phyloP scores from a whole-genome alignment of 2,888 invertebrate species.

The Polymixis lichenea region DNA sequence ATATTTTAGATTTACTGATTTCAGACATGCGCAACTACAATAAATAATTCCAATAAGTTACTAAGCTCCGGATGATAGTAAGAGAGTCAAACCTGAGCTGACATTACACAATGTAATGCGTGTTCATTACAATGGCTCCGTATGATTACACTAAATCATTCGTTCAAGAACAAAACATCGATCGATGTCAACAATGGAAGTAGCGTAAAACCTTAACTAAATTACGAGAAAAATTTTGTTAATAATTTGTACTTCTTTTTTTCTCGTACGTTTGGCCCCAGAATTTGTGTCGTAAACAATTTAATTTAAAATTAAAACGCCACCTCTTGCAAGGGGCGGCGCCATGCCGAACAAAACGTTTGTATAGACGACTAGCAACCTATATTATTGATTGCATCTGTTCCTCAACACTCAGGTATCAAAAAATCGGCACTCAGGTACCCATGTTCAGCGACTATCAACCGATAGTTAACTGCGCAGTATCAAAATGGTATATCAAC shows the following conservation, averaged over 20 bases:
- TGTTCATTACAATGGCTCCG: conserved; percentile 27
- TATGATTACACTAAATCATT: conserved; percentile 49
- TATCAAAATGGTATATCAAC: conserved; percentile 38
- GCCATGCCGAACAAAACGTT: conserved; percentile 49
- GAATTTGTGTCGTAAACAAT: conserved; percentile 80
- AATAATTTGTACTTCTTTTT: conserved; percentile 87
- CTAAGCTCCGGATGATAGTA: conserved; percentile 17
- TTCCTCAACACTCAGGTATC: conserved; percentile 57
- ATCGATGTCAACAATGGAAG: conserved; percentile 71
- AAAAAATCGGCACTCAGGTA: conserved; percentile 52
- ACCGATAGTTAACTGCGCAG: conserved; percentile 16
- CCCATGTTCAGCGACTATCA: conserved; percentile 29
- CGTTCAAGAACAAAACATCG: conserved; percentile 60
- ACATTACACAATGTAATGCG: conserved; percentile 36
- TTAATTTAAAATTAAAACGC: conserved; percentile 68
- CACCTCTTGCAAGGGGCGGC: conserved; percentile 36
- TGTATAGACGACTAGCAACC: conserved; percentile 45
- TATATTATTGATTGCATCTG: conserved; percentile 36
- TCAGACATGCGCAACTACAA: conserved; percentile 43
- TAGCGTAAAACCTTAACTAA: conserved; percentile 82
- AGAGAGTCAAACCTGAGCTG: conserved; percentile 33
- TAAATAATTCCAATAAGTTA: conserved; percentile 46
- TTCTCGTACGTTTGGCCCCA: conserved; percentile 88
- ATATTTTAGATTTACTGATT: conserved; percentile 36
- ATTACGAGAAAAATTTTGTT: conserved; percentile 82